Evolutionary conservation across 2,797 vertebrate genomes (phyloP).

Genomic region (Prunella strophiata): DNA sequence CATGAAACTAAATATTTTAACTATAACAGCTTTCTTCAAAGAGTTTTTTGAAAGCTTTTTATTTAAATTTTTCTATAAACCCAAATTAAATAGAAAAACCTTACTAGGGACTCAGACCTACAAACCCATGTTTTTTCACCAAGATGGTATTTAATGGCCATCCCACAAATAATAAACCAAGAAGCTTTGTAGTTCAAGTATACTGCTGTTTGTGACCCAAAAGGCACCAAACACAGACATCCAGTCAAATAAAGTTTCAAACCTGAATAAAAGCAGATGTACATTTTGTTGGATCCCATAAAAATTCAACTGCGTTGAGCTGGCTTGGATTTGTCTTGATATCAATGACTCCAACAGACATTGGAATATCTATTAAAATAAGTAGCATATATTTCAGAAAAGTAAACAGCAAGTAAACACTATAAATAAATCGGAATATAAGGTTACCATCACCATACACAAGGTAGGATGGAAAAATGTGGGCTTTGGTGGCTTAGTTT

Average conservation of each 20-base stretch:
- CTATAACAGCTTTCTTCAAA: neutral
- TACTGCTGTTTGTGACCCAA: neutral
- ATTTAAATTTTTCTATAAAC: neutral
- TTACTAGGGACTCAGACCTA: neutral
- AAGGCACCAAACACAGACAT: slow-evolving; percentile 29
- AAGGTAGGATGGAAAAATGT: neutral
- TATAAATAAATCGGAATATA: neutral
- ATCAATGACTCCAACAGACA: slow-evolving; percentile 88
- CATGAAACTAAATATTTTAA: neutral
- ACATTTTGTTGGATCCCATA: slow-evolving; percentile 86
- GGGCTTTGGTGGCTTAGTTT: neutral
- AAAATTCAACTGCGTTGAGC: slow-evolving; percentile 86
- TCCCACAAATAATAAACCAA: neutral
- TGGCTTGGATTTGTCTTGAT: slow-evolving; percentile 84
- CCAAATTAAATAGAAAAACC: neutral
- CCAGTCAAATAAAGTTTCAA: slow-evolving; percentile 70
- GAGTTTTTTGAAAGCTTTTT: neutral
- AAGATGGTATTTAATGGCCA: neutral
- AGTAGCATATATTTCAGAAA: neutral
- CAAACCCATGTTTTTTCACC: neutral
- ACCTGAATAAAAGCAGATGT: slow-evolving; percentile 88
- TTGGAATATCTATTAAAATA: slow-evolving; percentile 82
- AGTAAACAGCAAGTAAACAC: neutral
- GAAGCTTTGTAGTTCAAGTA: neutral
- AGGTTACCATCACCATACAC: neutral